phyloP scores from a whole-genome alignment of 2,797 vertebrate genomes.

The Picus viridis region DNA sequence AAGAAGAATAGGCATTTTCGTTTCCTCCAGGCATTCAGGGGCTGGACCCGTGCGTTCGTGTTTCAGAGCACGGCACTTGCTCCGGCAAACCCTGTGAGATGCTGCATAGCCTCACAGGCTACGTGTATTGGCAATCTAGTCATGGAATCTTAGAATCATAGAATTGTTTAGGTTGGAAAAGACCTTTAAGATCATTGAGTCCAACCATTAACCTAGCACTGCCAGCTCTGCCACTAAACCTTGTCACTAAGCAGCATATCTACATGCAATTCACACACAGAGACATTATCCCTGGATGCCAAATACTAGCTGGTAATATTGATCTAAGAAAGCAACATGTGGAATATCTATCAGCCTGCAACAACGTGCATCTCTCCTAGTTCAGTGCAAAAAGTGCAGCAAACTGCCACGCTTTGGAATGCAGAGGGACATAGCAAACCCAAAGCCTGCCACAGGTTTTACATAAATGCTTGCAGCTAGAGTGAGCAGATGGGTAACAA shows the following conservation, averaged over 20 bases:
- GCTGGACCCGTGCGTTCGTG: neutral
- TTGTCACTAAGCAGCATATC: neutral
- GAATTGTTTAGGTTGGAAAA: neutral
- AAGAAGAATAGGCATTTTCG: neutral
- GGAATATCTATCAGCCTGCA: neutral
- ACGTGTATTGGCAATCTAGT: fast-evolving
- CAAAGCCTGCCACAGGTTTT: neutral
- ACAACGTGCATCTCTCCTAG: neutral
- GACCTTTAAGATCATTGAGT: neutral
- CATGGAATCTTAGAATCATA: neutral
- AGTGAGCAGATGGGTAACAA: neutral
- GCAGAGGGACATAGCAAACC: neutral
- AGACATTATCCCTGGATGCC: neutral
- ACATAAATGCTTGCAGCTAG: neutral
- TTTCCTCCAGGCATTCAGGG: neutral
- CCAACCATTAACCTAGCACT: neutral
- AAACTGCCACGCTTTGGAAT: fast-evolving
- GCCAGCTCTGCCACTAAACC: neutral
- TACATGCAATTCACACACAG: neutral
- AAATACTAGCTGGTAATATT: neutral
- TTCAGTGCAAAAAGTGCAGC: neutral
- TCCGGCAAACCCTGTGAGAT: fast-evolving
- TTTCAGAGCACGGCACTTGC: neutral
- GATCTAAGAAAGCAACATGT: neutral
- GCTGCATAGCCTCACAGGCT: fast-evolving